Evolutionary conservation across 2,113 vertebrate genomes (phyloP).

Genomic region (Gavialis gangeticus): DNA sequence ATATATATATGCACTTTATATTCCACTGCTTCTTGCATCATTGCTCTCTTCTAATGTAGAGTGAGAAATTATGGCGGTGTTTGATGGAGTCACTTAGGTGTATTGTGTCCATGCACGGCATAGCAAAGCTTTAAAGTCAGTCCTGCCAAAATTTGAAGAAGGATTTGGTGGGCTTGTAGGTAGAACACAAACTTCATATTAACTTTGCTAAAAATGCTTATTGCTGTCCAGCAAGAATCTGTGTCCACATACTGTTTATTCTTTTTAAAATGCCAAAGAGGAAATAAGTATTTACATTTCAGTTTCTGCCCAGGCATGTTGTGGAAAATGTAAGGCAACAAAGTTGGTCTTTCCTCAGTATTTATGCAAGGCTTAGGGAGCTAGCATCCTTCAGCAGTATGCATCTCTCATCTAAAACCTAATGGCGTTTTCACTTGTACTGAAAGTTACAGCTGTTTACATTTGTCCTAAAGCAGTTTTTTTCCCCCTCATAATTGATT

Average conservation of each 20-base stretch:
- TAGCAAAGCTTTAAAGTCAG: background rate
- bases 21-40: background rate
- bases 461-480: background rate
- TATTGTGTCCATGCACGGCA: background rate
- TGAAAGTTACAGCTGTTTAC: background rate
- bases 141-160: background rate
- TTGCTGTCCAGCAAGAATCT: background rate
- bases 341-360: background rate
- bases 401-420: background rate
- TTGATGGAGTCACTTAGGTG: background rate
- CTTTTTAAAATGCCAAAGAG: background rate
- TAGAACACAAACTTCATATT: background rate
- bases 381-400: background rate
- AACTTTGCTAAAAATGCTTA: background rate
- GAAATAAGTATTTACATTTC: background rate
- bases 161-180: background rate
- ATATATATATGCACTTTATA: too few species aligned
- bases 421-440: background rate
- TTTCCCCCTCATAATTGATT: background rate
- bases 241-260: background rate
- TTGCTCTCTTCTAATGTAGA: accelerated
- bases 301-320: background rate
- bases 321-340: background rate
- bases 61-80: background rate
- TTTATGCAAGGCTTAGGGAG: background rate